A percentile compares a stretch with the other conserved stretches of the same genome.
phyloP scores from a whole-genome alignment of 1,140 invertebrate genomes.

The Drosophila eugracilis region DNA sequence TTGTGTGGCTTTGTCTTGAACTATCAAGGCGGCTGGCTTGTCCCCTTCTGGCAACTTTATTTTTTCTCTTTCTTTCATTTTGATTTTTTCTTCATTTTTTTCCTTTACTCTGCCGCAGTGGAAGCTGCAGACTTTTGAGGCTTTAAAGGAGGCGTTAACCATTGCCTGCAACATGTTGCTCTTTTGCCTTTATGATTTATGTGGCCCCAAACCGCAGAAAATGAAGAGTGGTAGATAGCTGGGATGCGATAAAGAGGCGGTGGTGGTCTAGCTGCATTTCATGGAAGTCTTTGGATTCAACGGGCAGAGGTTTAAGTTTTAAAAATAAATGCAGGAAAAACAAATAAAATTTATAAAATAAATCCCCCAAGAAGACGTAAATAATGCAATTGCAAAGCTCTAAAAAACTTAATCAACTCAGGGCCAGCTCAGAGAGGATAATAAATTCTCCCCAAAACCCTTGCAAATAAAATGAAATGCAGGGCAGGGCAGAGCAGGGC shows the following conservation, averaged over 20 bases:
- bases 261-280: constrained; percentile 24
- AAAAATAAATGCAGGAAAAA: no score
- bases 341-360: neutral
- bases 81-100: constrained; percentile 16
- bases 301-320: neutral
- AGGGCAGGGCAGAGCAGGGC: no score
- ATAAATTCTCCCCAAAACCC: constrained; percentile 34
- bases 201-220: constrained; percentile 30
- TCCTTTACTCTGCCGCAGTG: constrained; percentile 29
- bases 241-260: constrained; percentile 40
- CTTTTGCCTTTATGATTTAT: constrained; percentile 61
- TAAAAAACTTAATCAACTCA: constrained; percentile 36
- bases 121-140: constrained; percentile 26
- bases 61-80: constrained; percentile 42
- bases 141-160: constrained; percentile 57
- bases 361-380: neutral
- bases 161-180: constrained; percentile 60
- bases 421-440: constrained; percentile 15
- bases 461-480: constrained; percentile 7
- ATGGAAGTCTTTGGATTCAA: constrained; percentile 8
- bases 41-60: constrained; percentile 50
- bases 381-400: neutral
- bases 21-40: constrained; percentile 55
- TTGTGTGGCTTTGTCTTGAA: constrained; percentile 58
- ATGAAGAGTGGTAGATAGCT: constrained; percentile 28